Evolutionary conservation across 1,140 invertebrate species (phyloP).

Genomic region (Rhopalosiphum maidis): DNA sequence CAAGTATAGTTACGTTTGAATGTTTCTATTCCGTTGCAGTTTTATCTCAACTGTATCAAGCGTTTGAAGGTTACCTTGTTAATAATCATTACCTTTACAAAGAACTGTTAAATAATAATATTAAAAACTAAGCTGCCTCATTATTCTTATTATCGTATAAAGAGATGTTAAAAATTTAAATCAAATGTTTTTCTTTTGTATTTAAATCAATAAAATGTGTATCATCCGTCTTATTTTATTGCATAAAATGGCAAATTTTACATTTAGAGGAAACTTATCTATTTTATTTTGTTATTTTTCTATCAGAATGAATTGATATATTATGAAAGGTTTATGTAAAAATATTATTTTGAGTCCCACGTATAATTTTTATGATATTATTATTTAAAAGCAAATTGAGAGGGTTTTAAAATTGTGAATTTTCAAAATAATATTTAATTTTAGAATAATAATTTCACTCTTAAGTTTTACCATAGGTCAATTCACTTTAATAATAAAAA

Average conservation of each 20-base stretch:
- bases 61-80: conserved; percentile 2
- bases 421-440: no score
- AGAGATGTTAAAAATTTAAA: background rate
- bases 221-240: background rate
- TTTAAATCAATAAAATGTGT: background rate
- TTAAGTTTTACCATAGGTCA: background rate
- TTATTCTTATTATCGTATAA: background rate
- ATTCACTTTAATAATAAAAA: background rate
- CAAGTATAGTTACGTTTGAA: background rate
- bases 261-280: background rate
- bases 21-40: background rate
- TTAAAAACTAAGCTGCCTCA: background rate
- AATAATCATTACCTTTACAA: background rate
- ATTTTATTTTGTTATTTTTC: background rate
- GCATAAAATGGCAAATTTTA: background rate
- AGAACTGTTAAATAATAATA: background rate
- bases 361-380: background rate
- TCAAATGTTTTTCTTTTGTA: background rate
- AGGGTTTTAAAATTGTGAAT: background rate
- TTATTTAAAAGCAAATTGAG: background rate
- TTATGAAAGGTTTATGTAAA: background rate
- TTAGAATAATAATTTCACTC: background rate
- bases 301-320: background rate
- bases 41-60: background rate
- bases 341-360: background rate